Evolutionary conservation across 2,888 invertebrate species (phyloP).

Genomic region (Eilema griseolum): DNA sequence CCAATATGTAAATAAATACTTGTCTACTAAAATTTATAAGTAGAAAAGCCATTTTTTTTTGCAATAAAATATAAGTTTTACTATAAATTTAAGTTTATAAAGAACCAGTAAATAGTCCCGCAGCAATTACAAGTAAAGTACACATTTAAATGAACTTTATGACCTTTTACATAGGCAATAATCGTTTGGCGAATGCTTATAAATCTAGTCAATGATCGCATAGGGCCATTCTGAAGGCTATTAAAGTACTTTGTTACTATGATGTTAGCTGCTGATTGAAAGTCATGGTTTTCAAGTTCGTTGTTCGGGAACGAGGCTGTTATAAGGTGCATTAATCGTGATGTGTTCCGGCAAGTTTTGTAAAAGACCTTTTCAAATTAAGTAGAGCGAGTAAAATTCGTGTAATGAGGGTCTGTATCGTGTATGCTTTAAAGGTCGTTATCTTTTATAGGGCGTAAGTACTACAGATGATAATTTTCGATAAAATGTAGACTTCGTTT

Average conservation of each 20-base stretch:
- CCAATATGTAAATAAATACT: too few relatives aligned
- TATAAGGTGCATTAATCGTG: constrained; percentile 17
- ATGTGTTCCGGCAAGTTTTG: constrained; percentile 29
- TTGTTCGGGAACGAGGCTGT: constrained; percentile 12
- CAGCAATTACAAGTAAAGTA: constrained; percentile 38
- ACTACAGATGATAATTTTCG: neutral
- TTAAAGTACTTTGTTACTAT: constrained; percentile 51
- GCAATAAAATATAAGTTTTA: too few relatives aligned
- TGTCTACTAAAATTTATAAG: too few relatives aligned
- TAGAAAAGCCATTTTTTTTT: too few relatives aligned
- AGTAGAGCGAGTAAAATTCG: constrained; percentile 10
- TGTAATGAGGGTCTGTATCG: neutral
- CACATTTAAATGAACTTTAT: constrained; percentile 55
- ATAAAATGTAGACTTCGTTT: neutral
- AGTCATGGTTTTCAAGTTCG: constrained; percentile 32
- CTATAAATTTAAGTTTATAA: neutral
- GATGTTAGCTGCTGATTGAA: constrained; percentile 47
- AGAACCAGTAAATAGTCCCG: constrained; percentile 27
- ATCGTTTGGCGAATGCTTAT: constrained; percentile 52
- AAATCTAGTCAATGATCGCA: constrained; percentile 56
- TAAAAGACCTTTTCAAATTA: constrained; percentile 4
- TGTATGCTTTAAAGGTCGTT: neutral
- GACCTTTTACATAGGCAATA: constrained; percentile 52
- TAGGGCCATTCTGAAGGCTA: constrained; percentile 48
- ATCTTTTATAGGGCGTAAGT: neutral